phyloP scores from a whole-genome alignment of 2,797 vertebrate species.

The Gadopsis marmoratus region DNA sequence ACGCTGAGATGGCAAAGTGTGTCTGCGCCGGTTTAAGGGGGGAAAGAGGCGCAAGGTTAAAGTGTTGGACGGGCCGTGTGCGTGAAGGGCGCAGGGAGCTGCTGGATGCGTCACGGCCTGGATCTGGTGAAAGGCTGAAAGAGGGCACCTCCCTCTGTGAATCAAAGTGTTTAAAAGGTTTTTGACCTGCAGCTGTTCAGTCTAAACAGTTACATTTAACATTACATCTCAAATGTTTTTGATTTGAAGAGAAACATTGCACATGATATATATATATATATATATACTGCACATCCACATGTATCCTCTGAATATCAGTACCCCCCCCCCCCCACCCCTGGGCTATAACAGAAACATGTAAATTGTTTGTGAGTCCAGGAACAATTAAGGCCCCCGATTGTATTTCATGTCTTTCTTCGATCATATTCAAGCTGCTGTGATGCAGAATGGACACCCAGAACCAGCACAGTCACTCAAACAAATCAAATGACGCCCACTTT shows the following conservation, averaged over 20 bases:
- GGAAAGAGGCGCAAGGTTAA: constrained; percentile 60
- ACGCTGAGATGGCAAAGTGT: constrained; percentile 6
- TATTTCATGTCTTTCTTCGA: neutral
- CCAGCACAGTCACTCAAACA: neutral
- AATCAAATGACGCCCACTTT: neutral
- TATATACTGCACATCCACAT: neutral
- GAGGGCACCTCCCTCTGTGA: constrained; percentile 24
- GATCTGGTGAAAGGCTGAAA: neutral
- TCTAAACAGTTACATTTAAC: neutral
- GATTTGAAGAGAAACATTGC: neutral
- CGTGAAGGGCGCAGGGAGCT: constrained; percentile 64
- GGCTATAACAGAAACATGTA: neutral
- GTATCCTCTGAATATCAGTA: neutral
- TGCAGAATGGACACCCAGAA: neutral
- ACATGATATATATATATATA: too few species aligned
- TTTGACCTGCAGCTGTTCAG: neutral
- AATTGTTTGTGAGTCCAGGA: neutral
- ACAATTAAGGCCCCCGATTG: neutral
- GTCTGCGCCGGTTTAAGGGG: neutral
- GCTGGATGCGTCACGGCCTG: constrained; percentile 22
- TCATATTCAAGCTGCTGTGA: neutral
- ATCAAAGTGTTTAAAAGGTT: neutral
- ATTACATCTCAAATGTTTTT: neutral
- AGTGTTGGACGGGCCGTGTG: constrained; percentile 33
- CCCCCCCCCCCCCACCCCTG: neutral